Percentiles rank a stretch among this genome's conserved stretches.
These are phyloP conservation scores for Clarias gariepinus DNA, from an alignment of 2,113 vertebrate species.

Conservation along the genomic window DNA sequence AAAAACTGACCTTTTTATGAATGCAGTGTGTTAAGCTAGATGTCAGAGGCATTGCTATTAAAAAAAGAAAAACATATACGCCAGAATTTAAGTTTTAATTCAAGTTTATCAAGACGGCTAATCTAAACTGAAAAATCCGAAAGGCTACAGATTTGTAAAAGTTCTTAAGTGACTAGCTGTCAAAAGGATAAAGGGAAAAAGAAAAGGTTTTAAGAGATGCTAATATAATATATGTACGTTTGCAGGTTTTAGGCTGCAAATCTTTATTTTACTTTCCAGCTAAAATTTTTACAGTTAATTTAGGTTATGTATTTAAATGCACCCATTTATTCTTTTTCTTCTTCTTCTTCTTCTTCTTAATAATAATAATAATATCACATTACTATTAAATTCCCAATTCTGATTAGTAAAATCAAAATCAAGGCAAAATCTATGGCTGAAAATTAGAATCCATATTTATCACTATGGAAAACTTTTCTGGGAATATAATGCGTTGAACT, in stretches of 20 bases:
- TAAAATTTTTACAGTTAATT: not conserved
- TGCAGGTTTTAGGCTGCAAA: not conserved
- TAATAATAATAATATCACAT: not conserved
- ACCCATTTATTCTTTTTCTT: not conserved
- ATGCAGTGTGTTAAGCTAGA: not conserved
- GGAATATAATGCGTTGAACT: not conserved
- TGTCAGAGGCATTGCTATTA: not conserved
- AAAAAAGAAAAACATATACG: slow-evolving; percentile 12
- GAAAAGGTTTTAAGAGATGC: not conserved
- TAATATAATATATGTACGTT: not conserved
- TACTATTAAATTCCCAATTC: not conserved
- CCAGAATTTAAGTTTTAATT: not conserved
- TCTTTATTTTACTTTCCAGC: not conserved
- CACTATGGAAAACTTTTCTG: not conserved
- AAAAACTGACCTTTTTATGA: not conserved
- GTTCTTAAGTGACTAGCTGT: not conserved
- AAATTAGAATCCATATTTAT: not conserved
- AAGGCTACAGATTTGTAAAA: not conserved
- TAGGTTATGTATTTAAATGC: not conserved
- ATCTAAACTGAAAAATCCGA: not conserved
- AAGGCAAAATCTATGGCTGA: too few relatives aligned
- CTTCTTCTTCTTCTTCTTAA: too few relatives aligned
- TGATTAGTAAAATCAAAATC: not conserved
- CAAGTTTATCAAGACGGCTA: not conserved
- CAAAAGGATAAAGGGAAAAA: not conserved